Evolutionary conservation across 2,797 vertebrate genomes (phyloP).

Genomic region (Galaxias olidus): DNA sequence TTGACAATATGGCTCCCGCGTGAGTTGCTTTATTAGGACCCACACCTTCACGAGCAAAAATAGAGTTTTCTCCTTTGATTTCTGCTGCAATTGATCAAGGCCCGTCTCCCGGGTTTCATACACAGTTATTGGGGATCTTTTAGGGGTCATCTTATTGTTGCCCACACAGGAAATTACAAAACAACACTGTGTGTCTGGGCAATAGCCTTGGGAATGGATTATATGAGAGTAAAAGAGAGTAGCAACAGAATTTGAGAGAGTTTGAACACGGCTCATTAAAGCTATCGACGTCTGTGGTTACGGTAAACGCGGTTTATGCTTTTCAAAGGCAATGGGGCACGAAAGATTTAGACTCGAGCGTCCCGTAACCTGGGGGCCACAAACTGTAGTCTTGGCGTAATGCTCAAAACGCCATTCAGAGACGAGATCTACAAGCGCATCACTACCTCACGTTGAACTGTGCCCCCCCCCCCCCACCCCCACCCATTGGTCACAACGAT

Average conservation of each 20-base stretch:
- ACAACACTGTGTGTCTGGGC: constrained; percentile 16
- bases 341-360: neutral
- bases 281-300: constrained; percentile 17
- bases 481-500: too few relatives aligned
- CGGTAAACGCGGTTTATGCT: constrained; percentile 3
- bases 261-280: constrained; percentile 12
- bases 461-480: neutral
- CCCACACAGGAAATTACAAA: constrained; percentile 45
- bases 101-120: constrained; percentile 49
- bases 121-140: constrained; percentile 55
- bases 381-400: neutral
- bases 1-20: neutral
- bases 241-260: neutral
- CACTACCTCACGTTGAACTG: too few relatives aligned
- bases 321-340: constrained; percentile 14
- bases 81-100: constrained; percentile 52
- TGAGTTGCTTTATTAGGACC: neutral
- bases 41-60: constrained; percentile 3
- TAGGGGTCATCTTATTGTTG: constrained; percentile 53
- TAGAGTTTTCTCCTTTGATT: constrained; percentile 43
- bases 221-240: constrained; percentile 18
- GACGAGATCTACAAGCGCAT: too few relatives aligned
- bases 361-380: neutral
- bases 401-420: too few relatives aligned
- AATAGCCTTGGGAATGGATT: constrained; percentile 5